Base-by-base conservation (phyloP, 2,797 vertebrate genomes). In the Diglossa cyanea region DNA sequence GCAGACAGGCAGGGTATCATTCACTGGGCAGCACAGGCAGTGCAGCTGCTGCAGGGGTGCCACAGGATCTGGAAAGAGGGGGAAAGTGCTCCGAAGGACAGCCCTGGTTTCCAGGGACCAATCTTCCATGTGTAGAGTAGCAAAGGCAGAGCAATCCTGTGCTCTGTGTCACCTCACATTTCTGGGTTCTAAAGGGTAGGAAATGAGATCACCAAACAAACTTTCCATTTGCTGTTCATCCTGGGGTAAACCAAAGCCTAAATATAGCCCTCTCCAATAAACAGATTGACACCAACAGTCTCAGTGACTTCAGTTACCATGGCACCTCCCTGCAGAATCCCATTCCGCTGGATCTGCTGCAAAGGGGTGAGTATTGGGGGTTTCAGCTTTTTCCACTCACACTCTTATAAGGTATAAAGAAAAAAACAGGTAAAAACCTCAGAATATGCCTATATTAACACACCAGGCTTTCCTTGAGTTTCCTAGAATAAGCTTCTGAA, bases 121-220 rank as follows among this genome's bases (percentile, higher is more conserved):
- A 37, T 31, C 23, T 66, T 37, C 37, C 25, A 9, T 0, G 2
- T 21, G 28, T 1, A 13, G n/a, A 37, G 51, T 0, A 30, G 76
- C 33, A 60, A 71, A 79, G 68, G 44, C 1, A 0, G 3, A 20
- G 17, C 65, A 79, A 11, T 10, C 17, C 33, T 7, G 4, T 26
- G 6, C 5, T 66, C 48, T 26, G 62, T 2, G 23, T 25, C 82
- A 74, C 40, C 67, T 83, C 53, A 3, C 14, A 12, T 48, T 77
- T 55, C 57, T 60, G 79, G 20, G 33, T 17, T 60, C 26, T 25
- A 63, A 60, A 45, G 28, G 28, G 70, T 4, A 50, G 60, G 30
- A 70, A 73, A 91, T 1, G 3, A 88, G 53, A 54, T 16, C 58
- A 61, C 35, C 55, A 44, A 86, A 60, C 48, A 79, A 88, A 78